phyloP scores from a whole-genome alignment of 2,888 invertebrate genomes.

The Patella ulyssiponensis region DNA sequence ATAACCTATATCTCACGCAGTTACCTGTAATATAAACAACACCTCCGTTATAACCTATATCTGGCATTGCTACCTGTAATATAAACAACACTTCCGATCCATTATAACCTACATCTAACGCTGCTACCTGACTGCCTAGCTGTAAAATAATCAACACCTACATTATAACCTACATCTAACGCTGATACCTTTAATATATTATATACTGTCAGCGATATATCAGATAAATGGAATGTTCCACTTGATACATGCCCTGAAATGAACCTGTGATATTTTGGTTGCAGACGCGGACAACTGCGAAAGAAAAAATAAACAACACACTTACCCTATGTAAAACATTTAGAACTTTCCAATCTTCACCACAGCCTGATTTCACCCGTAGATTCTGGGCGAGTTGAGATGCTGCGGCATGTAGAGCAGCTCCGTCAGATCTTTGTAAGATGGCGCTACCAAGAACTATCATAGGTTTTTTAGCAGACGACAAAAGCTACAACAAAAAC shows the following conservation, averaged over 20 bases:
- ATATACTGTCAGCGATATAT: neutral
- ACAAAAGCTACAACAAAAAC: constrained; percentile 73
- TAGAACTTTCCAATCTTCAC: constrained; percentile 82
- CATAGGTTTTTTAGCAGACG: constrained; percentile 87
- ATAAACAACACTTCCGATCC: no score
- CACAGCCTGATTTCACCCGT: constrained; percentile 53
- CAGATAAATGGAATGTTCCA: no score
- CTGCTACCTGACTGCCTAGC: constrained; percentile 82
- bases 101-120: constrained; percentile 95
- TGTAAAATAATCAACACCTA: constrained; percentile 76
- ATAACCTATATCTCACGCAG: constrained; percentile 97
- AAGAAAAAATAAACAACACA: neutral
- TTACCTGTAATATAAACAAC: constrained; percentile 74
- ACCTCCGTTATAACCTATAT: constrained; percentile 84
- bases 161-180: constrained; percentile 92
- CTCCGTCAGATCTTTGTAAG: constrained; percentile 77
- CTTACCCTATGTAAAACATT: constrained; percentile 92
- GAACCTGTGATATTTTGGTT: no score
- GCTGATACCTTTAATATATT: constrained; percentile 79
- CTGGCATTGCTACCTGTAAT: constrained; percentile 70
- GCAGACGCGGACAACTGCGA: no score
- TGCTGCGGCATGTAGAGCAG: constrained; percentile 74
- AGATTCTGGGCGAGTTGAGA: constrained; percentile 79
- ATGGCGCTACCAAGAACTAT: constrained; percentile 92
- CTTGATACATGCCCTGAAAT: no score